Conservation (phyloP, 1,140 invertebrate genomes). For the Leucophenga varia region DNA sequence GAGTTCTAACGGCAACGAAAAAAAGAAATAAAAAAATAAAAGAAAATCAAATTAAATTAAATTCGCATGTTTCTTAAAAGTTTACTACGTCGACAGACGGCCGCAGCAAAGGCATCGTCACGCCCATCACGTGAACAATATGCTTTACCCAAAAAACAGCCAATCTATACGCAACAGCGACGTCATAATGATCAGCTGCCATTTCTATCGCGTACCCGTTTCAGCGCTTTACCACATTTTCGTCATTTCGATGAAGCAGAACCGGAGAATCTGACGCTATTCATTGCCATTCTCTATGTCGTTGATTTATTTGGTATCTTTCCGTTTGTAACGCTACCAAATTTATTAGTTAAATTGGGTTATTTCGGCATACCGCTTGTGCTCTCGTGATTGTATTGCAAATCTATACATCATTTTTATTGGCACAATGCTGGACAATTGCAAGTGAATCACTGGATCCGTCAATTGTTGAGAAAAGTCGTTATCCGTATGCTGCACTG, state of each 20-base stretch:
- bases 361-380: slow-evolving; percentile 70
- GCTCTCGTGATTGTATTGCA: slow-evolving; percentile 67
- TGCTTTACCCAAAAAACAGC: slow-evolving; percentile 32
- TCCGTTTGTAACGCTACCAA: slow-evolving; percentile 72
- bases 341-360: slow-evolving; percentile 71
- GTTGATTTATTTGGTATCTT: slow-evolving; percentile 81
- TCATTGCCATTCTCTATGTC: slow-evolving; percentile 74
- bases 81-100: too few relatives aligned
- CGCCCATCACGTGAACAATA: slow-evolving; percentile 41
- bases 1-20: slow-evolving; percentile 8
- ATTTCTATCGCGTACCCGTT: slow-evolving; percentile 40
- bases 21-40: too few relatives aligned
- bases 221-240: slow-evolving; percentile 50
- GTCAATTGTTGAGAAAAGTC: slow-evolving; percentile 67
- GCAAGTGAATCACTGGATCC: slow-evolving; percentile 69
- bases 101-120: slow-evolving; percentile 27
- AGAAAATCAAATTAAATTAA: too few relatives aligned
- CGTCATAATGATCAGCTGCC: slow-evolving; percentile 37
- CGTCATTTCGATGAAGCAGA: slow-evolving; percentile 34
- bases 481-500: slow-evolving; percentile 74
- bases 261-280: slow-evolving; percentile 56
- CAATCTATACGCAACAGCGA: slow-evolving; percentile 31
- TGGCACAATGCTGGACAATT: slow-evolving; percentile 74
- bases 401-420: slow-evolving; percentile 73
- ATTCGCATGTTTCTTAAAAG: slow-evolving; percentile 45